Conservation (phyloP, 35 echinoderm and acorn worm genomes). For the Eucidaris tribuloides region DNA sequence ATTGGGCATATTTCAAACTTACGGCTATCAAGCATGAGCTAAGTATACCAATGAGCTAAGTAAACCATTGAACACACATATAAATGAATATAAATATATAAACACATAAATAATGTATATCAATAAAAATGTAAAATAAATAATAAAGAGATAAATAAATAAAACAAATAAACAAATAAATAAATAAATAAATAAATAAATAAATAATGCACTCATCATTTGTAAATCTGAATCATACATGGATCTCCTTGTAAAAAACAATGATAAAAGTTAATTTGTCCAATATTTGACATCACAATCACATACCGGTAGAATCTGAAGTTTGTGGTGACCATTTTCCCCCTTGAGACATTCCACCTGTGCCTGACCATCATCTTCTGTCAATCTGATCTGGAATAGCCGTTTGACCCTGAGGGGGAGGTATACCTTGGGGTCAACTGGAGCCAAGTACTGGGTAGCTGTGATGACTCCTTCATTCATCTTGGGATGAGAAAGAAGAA, state of each 20-base stretch:
- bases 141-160: background rate
- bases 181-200: background rate
- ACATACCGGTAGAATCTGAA: conserved; percentile 39
- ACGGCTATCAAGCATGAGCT: too few species aligned
- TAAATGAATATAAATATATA: background rate
- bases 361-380: conserved; percentile 40
- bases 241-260: background rate
- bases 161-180: background rate
- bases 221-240: background rate
- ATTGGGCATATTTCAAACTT: too few species aligned
- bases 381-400: conserved; percentile 55
- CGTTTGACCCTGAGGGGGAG: conserved; percentile 67
- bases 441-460: conserved; percentile 70
- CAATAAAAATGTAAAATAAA: background rate
- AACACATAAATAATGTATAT: background rate
- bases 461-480: conserved; percentile 51
- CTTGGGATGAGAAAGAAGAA: conserved; percentile 16
- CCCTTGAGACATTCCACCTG: conserved; percentile 64
- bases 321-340: conserved; percentile 46
- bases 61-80: too few species aligned
- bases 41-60: too few species aligned
- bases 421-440: conserved; percentile 76
- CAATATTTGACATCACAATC: background rate
- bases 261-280: background rate
- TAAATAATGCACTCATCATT: background rate